These are phyloP conservation scores for Yponomeuta evonymella DNA, from an alignment of 2,888 invertebrate species.

Conservation along the genomic window DNA sequence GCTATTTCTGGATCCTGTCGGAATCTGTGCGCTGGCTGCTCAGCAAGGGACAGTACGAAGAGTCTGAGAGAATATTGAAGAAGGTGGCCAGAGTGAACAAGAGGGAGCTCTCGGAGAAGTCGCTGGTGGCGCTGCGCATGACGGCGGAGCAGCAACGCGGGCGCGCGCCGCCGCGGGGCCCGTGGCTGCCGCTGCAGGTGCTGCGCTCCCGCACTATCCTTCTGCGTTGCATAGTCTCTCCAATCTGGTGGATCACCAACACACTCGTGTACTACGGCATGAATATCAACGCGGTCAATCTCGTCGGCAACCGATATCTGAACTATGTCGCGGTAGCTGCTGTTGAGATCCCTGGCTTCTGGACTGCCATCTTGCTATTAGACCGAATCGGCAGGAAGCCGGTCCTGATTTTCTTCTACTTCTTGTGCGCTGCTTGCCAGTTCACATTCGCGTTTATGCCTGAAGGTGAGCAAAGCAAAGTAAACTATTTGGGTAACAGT, in stretches of 20 bases:
- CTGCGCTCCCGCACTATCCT: constrained; percentile 21
- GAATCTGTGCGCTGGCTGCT: constrained; percentile 88
- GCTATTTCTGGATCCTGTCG: constrained; percentile 82
- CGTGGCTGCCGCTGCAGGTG: constrained; percentile 38
- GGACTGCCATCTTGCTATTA: constrained; percentile 76
- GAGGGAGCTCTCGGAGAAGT: constrained; percentile 42
- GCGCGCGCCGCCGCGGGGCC: constrained; percentile 34
- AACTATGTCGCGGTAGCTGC: constrained; percentile 78
- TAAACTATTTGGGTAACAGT: no score
- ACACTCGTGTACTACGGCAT: constrained; percentile 81
- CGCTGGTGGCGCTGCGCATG: constrained; percentile 36
- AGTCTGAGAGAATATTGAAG: constrained; percentile 78
- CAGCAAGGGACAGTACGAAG: constrained; percentile 76
- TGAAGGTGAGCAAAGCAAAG: constrained; percentile 47
- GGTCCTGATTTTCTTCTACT: constrained; percentile 73
- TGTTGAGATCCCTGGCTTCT: constrained; percentile 82
- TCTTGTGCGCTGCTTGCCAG: constrained; percentile 79
- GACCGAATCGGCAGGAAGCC: constrained; percentile 76
- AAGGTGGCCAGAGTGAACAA: constrained; percentile 78
- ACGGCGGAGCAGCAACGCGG: constrained; percentile 34
- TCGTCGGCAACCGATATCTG: constrained; percentile 78
- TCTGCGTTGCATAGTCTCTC: constrained; percentile 41
- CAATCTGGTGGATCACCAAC: constrained; percentile 80
- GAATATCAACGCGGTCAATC: constrained; percentile 78
- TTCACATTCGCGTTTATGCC: constrained; percentile 77